phyloP scores from a whole-genome alignment of 1,140 invertebrate genomes.

The Scylla paramamosain region DNA sequence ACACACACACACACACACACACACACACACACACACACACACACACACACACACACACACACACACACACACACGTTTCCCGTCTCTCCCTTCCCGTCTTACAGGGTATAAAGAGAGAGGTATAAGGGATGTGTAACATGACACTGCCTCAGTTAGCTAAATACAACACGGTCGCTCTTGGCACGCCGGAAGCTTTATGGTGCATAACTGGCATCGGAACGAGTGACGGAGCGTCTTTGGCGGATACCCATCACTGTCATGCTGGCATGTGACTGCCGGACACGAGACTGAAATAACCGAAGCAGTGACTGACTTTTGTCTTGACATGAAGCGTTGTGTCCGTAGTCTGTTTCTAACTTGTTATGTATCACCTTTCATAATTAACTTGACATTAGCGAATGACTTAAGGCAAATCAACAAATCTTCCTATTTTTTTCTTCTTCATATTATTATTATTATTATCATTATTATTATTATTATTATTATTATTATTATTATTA shows the following conservation, averaged over 20 bases:
- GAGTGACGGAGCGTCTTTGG: background rate
- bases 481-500: too few relatives aligned
- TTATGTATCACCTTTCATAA: background rate
- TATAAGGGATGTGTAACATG: background rate
- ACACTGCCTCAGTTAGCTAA: background rate
- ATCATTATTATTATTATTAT: too few relatives aligned
- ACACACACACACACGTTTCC: background rate
- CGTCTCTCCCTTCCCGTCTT: too few relatives aligned
- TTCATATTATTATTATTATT: too few relatives aligned
- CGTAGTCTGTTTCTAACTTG: background rate
- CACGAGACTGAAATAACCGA: background rate
- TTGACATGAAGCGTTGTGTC: background rate
- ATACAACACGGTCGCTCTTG: background rate
- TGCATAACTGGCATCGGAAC: background rate
- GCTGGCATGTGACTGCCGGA: background rate
- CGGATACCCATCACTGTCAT: background rate
- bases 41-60: slow-evolving; percentile 29
- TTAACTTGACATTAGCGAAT: background rate
- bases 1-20: background rate
- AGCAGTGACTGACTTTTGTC: background rate
- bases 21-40: background rate
- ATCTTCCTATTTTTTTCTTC: too few relatives aligned
- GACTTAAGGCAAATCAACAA: background rate
- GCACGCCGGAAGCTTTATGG: background rate
- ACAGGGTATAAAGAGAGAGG: background rate